Evolutionary conservation across 2,797 vertebrate genomes (phyloP).

Genomic region (Xenopus petersii): DNA sequence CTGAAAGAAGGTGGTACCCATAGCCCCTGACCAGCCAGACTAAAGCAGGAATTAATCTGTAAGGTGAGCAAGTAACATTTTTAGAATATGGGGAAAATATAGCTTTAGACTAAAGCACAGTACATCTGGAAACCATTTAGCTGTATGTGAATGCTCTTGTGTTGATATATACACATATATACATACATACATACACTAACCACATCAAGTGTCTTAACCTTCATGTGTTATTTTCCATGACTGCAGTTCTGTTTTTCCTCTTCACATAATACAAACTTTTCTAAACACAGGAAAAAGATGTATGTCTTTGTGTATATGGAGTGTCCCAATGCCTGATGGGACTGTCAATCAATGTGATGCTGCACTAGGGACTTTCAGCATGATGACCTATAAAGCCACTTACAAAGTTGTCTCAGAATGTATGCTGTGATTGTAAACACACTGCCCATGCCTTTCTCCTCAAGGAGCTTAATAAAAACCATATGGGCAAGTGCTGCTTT

Average conservation of each 20-base stretch:
- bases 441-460: background rate
- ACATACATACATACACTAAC: background rate
- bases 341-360: slow-evolving; percentile 7
- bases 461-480: slow-evolving; percentile 20
- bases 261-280: background rate
- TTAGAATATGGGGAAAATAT: no score
- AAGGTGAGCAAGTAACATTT: no score
- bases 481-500: no score
- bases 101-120: no score
- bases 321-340: slow-evolving; percentile 8
- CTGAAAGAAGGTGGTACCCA: no score
- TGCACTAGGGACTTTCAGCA: background rate
- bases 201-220: background rate
- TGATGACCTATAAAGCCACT: slow-evolving; percentile 19
- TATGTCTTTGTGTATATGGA: background rate
- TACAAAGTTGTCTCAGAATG: slow-evolving; percentile 16
- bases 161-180: background rate
- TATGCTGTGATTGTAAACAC: slow-evolving; percentile 14
- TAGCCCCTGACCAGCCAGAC: no score
- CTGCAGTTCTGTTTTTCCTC: background rate
- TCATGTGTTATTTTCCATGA: background rate
- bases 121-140: no score
- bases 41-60: no score
- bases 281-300: slow-evolving; percentile 14
- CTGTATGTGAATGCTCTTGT: no score